Conservation (phyloP, 2,113 vertebrate species). For the Turdus rufiventris region DNA sequence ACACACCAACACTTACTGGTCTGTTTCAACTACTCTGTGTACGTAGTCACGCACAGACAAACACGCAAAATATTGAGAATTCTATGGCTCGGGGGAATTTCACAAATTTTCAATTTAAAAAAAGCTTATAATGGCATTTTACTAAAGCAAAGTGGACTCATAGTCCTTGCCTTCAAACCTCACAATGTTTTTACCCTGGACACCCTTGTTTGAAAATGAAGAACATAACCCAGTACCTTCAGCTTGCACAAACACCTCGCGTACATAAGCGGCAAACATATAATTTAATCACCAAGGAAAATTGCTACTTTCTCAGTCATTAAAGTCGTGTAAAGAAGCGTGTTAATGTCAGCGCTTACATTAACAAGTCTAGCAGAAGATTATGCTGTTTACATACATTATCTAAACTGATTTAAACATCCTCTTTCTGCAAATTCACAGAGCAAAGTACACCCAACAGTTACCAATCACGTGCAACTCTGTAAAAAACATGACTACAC, state of each 20-base stretch:
- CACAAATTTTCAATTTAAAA: neutral
- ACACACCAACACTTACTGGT: neutral
- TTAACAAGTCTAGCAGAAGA: constrained; percentile 62
- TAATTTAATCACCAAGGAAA: constrained; percentile 41
- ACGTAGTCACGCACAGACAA: neutral
- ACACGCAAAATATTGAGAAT: neutral
- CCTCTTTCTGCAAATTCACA: constrained; percentile 21
- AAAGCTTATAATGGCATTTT: neutral
- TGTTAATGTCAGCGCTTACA: constrained; percentile 58
- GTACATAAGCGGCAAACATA: neutral
- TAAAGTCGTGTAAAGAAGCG: constrained; percentile 44
- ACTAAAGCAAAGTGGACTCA: neutral
- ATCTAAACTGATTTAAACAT: constrained; percentile 52
- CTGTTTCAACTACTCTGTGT: constrained; percentile 5
- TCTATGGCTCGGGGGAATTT: neutral
- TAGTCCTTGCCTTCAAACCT: neutral
- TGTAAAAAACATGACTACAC: neutral
- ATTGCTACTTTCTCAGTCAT: constrained; percentile 53
- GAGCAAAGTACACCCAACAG: neutral
- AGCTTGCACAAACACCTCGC: constrained; percentile 17
- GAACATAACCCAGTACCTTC: neutral
- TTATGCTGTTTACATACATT: constrained; percentile 57
- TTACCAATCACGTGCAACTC: neutral
- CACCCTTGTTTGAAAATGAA: neutral
- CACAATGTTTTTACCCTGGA: neutral